Base-by-base conservation (phyloP, 2,113 vertebrate species). In the Cyrtonyx montezumae region DNA sequence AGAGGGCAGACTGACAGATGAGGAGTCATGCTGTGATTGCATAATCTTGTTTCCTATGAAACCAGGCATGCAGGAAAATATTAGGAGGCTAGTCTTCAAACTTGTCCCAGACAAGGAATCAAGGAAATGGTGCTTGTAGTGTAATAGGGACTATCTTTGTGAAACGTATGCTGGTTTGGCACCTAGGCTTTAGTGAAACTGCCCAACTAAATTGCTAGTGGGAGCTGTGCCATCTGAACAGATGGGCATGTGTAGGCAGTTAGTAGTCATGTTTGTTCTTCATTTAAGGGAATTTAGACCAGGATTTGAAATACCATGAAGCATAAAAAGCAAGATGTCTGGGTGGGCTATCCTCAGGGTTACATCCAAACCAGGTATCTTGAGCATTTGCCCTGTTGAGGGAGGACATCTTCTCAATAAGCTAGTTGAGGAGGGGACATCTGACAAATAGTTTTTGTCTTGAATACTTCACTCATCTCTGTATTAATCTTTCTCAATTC, bases 231-330 rank as follows among this genome's bases (percentile, higher is more conserved):
- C 95, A 97, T 93, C 80, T 93, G 75, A 96, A 90, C 96, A 97
- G 96, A 97, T 97, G 96, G 95, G 76, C 73, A 86, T 96, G 96
- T 90, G 93, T 95, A 96, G 95, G 95, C 95, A 95, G 94, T 92
- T 69, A 89, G 90, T 80, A 87, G 91, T 94, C 86, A 94, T 94
- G 90, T 92, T 95, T 94, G 90, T 93, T 96, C 94, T 92, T 96
- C 91, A 79, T 96, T 94, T 96, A 90, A 79, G 81, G 89, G 96
- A 96, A 95, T 96, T 96, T 91, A 96, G 94, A 91, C 81, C 42
- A 74, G 91, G 58, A 95, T 94, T 94, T 89, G 73, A 88, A 95
- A 88, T 82, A 89, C 37, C 87, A 75, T 87, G 77, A 94, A 94
- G 69, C 70, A 90, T 68, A 90, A 94, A 94, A 90, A 58, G 28